These are phyloP conservation scores for Oscheius sp. DNA, from an alignment of 2,888 invertebrate species.

Conservation along the genomic window DNA sequence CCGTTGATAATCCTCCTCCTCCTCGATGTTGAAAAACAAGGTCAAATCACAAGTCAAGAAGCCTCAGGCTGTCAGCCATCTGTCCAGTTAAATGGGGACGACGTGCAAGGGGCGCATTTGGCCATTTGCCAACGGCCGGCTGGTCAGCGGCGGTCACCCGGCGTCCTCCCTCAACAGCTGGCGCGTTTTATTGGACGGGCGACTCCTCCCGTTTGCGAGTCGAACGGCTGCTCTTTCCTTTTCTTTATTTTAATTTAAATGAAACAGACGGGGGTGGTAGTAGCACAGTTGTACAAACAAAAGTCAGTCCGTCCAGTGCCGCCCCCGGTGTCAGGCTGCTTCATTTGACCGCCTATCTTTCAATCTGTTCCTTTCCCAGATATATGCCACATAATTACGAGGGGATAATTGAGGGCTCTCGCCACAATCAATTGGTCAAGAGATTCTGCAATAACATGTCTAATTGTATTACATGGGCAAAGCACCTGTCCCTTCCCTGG, in stretches of 20 bases:
- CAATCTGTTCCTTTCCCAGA: conserved; percentile 1
- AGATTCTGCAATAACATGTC: background rate
- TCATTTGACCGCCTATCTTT: background rate
- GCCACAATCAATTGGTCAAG: background rate
- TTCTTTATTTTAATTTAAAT: background rate
- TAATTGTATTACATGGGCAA: no score
- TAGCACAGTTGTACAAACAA: conserved; percentile 27
- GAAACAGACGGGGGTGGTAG: background rate
- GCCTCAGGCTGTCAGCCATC: background rate
- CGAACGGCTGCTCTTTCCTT: background rate
- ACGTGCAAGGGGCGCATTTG: conserved; percentile 4
- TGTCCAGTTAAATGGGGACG: conserved; percentile 5
- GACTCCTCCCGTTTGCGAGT: background rate
- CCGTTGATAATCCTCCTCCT: no score
- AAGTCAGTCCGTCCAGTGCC: background rate
- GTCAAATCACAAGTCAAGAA: background rate
- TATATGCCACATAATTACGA: background rate
- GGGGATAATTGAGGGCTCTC: background rate
- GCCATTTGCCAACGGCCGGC: conserved; percentile 10
- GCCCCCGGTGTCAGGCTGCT: background rate
- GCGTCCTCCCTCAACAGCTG: conserved; percentile 18
- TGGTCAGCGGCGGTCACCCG: conserved; percentile 7
- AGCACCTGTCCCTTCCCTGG: background rate
- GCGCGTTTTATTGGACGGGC: conserved; percentile 20
- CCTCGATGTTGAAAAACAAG: no score